Percentiles rank a stretch among this genome's conserved stretches.
These are phyloP conservation scores for Megaptera novaeangliae DNA, from an alignment of 2,113 vertebrate genomes.

Conservation along the genomic window DNA sequence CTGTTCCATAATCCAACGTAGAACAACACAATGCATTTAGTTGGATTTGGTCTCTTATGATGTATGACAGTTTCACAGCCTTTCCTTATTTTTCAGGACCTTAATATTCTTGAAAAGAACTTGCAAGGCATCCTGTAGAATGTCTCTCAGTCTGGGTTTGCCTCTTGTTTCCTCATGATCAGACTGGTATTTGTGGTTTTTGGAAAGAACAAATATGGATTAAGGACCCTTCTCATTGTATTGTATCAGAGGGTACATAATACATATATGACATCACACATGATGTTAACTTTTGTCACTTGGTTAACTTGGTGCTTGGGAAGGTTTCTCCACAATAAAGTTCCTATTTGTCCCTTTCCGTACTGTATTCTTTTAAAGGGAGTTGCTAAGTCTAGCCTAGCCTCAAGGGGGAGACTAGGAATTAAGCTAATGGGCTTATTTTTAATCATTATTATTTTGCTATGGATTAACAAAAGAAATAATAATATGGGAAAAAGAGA, in stretches of 20 bases:
- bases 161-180: not conserved
- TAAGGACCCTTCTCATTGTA: too few species aligned
- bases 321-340: not conserved
- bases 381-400: not conserved
- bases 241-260: fast-evolving
- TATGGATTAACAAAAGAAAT: not conserved
- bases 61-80: not conserved
- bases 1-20: not conserved
- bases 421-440: not conserved
- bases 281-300: not conserved
- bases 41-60: not conserved
- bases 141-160: not conserved
- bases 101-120: not conserved
- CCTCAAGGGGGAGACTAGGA: not conserved
- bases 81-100: not conserved
- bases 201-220: not conserved
- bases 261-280: not conserved
- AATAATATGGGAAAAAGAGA: not conserved
- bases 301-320: too few species aligned
- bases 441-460: not conserved
- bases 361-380: not conserved
- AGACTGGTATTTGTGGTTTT: fast-evolving
- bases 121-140: not conserved
- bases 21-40: not conserved
- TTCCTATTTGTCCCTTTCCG: not conserved